Conservation (phyloP, 2,888 invertebrate species). For the Syritta pipiens region DNA sequence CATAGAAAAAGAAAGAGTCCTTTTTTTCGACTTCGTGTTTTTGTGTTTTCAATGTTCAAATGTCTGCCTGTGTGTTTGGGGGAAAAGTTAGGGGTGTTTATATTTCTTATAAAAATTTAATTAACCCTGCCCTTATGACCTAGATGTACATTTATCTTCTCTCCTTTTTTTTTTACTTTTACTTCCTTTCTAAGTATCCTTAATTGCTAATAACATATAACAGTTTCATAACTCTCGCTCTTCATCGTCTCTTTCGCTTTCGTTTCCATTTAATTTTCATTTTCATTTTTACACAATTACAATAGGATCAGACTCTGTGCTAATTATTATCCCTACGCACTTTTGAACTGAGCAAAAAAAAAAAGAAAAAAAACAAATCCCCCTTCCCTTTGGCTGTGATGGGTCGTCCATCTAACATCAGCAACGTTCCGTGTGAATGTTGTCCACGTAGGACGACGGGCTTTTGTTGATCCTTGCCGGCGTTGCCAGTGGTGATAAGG, state of each 20-base stretch:
- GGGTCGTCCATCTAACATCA: conserved; percentile 49
- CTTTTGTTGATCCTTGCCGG: conserved; percentile 41
- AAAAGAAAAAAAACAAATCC: too few species aligned
- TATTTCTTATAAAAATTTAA: conserved; percentile 42
- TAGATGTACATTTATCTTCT: too few species aligned
- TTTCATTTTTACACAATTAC: conserved; percentile 72
- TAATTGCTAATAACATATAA: conserved; percentile 60
- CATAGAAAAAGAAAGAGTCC: conserved; percentile 4
- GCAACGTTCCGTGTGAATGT: conserved; percentile 4
- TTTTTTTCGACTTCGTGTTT: not conserved
- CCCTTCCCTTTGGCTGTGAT: not conserved
- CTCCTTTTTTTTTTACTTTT: too few species aligned
- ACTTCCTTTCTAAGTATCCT: conserved; percentile 22
- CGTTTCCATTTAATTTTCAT: not conserved
- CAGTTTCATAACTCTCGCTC: conserved; percentile 20
- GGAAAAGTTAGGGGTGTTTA: too few species aligned
- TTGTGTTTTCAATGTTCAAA: too few species aligned
- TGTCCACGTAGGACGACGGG: not conserved
- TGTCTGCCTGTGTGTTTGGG: too few species aligned
- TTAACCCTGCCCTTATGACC: conserved; percentile 38
- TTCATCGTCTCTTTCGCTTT: not conserved
- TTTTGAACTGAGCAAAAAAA: too few species aligned
- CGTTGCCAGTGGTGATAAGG: conserved; percentile 43
- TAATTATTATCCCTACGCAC: conserved; percentile 53
- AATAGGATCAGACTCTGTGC: conserved; percentile 74